A percentile compares a stretch with the other conserved stretches of the same genome.
Evolutionary conservation across 2,113 vertebrate genomes (phyloP).

Genomic region (Hemiprocne comata): DNA sequence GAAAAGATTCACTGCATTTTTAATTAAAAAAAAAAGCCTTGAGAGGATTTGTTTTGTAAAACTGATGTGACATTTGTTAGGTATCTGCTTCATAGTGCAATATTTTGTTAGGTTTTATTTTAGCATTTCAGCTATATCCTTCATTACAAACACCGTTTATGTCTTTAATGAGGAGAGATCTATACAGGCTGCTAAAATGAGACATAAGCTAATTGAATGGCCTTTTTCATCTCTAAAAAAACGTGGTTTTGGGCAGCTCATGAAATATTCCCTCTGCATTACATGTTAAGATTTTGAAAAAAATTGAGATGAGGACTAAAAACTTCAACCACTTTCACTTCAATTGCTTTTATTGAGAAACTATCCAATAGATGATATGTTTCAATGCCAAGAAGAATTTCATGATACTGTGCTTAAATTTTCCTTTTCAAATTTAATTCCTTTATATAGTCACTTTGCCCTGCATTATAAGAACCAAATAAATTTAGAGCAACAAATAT

Average conservation of each 20-base stretch:
- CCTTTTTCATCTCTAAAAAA: not conserved
- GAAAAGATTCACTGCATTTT: not conserved
- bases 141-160: not conserved
- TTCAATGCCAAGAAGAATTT: not conserved
- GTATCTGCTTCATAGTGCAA: not conserved
- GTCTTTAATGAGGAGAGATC: not conserved
- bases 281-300: not conserved
- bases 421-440: not conserved
- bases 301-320: not conserved
- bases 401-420: not conserved
- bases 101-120: not conserved
- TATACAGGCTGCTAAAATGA: not conserved
- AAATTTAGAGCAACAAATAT: not conserved
- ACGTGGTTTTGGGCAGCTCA: not conserved
- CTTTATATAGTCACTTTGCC: not conserved
- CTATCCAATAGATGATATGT: not conserved
- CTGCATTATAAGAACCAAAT: not conserved
- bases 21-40: slow-evolving; percentile 12
- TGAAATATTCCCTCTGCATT: not conserved
- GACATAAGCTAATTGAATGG: not conserved
- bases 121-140: not conserved
- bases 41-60: not conserved
- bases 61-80: not conserved
- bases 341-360: not conserved
- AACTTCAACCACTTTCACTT: not conserved